These are phyloP conservation scores for Cyprinodon tularosa DNA, from an alignment of 2,113 vertebrate genomes.

Conservation along the genomic window DNA sequence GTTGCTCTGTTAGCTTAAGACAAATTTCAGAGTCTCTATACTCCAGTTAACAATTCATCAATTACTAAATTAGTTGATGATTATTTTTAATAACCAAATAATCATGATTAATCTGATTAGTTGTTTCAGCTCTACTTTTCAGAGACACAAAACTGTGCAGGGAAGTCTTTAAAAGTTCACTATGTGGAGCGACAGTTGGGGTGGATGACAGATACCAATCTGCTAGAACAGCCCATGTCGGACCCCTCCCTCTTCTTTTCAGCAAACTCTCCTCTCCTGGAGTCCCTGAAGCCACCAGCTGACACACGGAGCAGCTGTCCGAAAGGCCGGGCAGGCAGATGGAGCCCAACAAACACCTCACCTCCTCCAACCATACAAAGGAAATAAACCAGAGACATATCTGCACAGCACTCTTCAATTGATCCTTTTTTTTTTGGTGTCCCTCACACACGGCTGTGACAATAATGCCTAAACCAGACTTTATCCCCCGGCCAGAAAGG, in stretches of 20 bases:
- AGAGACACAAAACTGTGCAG: slow-evolving; percentile 21
- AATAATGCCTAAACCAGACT: slow-evolving; percentile 76
- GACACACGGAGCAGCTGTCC: slow-evolving; percentile 81
- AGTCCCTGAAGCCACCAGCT: slow-evolving; percentile 76
- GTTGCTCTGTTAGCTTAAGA: no score
- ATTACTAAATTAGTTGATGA: no score
- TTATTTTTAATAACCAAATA: no score
- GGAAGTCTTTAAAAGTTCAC: slow-evolving; percentile 36
- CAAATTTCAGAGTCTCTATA: no score
- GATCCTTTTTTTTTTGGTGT: slow-evolving; percentile 17
- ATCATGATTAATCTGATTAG: no score
- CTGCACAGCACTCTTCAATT: slow-evolving; percentile 3
- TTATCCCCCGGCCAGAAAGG: slow-evolving; percentile 62
- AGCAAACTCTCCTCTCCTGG: slow-evolving; percentile 50
- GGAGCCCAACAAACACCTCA: slow-evolving; percentile 52
- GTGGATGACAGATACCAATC: slow-evolving; percentile 44
- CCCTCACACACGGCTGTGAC: slow-evolving; percentile 45
- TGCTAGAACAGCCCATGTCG: slow-evolving; percentile 37
- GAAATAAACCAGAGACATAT: slow-evolving; percentile 5
- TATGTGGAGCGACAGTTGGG: slow-evolving; percentile 47
- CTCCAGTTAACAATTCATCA: no score
- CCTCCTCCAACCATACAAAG: slow-evolving; percentile 28
- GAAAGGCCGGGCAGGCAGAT: slow-evolving; percentile 60
- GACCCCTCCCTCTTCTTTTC: slow-evolving; percentile 68
- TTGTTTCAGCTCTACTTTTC: background rate